These are phyloP conservation scores for Nowickia ferox DNA, from an alignment of 2,888 invertebrate species.

Conservation along the genomic window DNA sequence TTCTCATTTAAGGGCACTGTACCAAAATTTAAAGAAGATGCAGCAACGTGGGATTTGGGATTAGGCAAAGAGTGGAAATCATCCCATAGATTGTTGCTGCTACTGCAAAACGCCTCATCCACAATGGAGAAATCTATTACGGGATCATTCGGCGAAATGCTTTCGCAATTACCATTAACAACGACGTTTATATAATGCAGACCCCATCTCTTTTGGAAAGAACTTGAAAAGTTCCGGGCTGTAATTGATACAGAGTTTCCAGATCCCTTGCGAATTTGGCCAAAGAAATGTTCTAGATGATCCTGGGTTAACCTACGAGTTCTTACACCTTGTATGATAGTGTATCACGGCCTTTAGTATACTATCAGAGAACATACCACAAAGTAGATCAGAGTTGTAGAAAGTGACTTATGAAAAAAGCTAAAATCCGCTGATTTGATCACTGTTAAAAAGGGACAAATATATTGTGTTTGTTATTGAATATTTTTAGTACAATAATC, in stretches of 20 bases:
- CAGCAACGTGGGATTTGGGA: not conserved
- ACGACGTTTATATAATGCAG: slow-evolving; percentile 35
- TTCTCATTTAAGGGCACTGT: not conserved
- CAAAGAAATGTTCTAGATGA: slow-evolving; percentile 39
- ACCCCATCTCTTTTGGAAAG: slow-evolving; percentile 48
- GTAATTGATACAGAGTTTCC: slow-evolving; percentile 19
- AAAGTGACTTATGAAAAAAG: no score
- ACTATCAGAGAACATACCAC: no score
- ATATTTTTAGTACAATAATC: no score
- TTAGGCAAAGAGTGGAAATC: not conserved
- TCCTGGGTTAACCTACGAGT: slow-evolving; percentile 9
- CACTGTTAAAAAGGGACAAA: no score
- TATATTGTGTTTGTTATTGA: no score
- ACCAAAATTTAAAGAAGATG: not conserved
- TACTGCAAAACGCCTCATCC: not conserved
- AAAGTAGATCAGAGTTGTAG: no score
- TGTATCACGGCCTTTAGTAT: no score
- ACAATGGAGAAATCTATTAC: slow-evolving; percentile 26
- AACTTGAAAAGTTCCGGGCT: slow-evolving; percentile 30
- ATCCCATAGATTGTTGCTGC: not conserved
- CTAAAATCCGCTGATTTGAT: no score
- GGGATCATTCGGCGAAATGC: not conserved
- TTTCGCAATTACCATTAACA: slow-evolving; percentile 35
- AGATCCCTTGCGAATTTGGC: slow-evolving; percentile 26
- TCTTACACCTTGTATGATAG: slow-evolving; percentile 8